Evolutionary conservation across 2,888 invertebrate genomes (phyloP).

Genomic region (Nomada fucata): DNA sequence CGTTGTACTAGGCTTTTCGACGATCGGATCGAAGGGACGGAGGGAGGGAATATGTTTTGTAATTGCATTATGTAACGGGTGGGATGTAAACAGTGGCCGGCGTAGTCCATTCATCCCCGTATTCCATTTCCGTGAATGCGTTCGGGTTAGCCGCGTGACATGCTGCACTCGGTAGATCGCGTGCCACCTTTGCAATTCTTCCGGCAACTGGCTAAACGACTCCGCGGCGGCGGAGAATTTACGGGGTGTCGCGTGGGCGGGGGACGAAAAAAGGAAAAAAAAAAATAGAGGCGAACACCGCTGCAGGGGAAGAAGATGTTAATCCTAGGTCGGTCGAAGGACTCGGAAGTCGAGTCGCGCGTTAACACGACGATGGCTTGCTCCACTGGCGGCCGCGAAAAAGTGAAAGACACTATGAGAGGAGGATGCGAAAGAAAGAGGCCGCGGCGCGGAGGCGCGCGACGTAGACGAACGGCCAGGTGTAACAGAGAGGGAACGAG

Average conservation of each 20-base stretch:
- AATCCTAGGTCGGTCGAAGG: constrained; percentile 69
- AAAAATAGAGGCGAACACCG: constrained; percentile 54
- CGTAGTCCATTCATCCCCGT: background rate
- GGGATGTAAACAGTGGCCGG: background rate
- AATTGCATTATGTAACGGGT: no score
- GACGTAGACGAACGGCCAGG: constrained; percentile 35
- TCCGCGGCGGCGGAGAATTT: background rate
- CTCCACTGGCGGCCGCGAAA: constrained; percentile 67
- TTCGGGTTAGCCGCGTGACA: background rate
- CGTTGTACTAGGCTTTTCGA: background rate
- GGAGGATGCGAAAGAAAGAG: constrained; percentile 64
- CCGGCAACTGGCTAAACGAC: constrained; percentile 30
- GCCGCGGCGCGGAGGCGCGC: constrained; percentile 29
- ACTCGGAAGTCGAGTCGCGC: constrained; percentile 56
- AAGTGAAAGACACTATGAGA: constrained; percentile 67
- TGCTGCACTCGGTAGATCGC: background rate
- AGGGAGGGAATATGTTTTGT: no score
- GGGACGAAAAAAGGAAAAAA: constrained; percentile 1
- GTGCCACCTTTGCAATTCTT: constrained; percentile 19
- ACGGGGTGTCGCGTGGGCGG: constrained; percentile 28
- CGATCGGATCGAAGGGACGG: background rate
- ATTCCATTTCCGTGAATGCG: background rate
- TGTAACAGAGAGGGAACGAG: constrained; percentile 55
- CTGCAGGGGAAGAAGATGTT: constrained; percentile 43
- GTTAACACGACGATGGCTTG: constrained; percentile 44